Conservation (phyloP, 2,888 invertebrate species). For the Glyphotaelius pellucidus region DNA sequence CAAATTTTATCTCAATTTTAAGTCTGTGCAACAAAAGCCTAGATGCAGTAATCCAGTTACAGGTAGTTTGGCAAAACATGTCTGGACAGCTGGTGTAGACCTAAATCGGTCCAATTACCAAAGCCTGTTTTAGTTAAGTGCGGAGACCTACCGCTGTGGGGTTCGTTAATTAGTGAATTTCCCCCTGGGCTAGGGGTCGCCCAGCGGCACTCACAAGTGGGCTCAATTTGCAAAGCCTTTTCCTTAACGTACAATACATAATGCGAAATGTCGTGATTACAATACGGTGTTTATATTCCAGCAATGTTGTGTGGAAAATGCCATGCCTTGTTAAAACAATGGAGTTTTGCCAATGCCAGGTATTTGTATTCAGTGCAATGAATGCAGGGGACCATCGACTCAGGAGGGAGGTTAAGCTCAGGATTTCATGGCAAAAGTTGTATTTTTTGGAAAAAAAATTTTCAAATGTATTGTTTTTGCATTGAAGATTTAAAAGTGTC, state of each 20-base stretch:
- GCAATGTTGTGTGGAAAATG: no score
- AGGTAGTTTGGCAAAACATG: not conserved
- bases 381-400: no score
- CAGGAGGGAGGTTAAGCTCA: no score
- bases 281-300: not conserved
- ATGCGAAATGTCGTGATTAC: not conserved
- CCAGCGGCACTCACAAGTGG: not conserved
- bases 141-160: not conserved
- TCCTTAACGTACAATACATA: not conserved
- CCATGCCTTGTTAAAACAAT: no score
- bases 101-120: conserved; percentile 36
- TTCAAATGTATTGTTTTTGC: no score
- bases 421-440: no score
- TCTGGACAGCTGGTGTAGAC: not conserved
- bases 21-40: not conserved
- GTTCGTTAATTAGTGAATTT: conserved; percentile 37
- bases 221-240: conserved; percentile 25
- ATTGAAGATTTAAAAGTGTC: no score
- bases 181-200: conserved; percentile 12
- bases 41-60: not conserved
- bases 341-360: no score
- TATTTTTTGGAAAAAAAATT: no score
- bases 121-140: not conserved
- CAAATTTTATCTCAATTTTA: not conserved
- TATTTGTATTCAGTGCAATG: no score